Conservation (phyloP, 1,140 invertebrate genomes). For the Branchinecta lindahli region DNA sequence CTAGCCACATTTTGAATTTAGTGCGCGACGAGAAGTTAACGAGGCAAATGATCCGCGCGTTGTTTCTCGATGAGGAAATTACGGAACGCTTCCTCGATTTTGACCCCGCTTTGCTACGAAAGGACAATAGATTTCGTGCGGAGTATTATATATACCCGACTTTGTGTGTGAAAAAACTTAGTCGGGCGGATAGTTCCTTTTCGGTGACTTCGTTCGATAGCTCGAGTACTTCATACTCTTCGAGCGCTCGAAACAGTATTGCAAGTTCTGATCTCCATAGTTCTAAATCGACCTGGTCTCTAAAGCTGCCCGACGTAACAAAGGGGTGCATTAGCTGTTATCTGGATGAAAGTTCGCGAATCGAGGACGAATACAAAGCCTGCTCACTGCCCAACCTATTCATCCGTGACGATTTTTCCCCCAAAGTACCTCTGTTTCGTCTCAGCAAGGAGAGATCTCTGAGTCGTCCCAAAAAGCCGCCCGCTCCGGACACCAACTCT, state of each 20-base stretch:
- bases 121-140: background rate
- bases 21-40: conserved; percentile 39
- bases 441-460: background rate
- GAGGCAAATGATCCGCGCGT: background rate
- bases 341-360: background rate
- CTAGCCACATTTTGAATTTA: conserved; percentile 52
- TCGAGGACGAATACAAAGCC: background rate
- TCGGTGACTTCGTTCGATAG: background rate
- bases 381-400: background rate
- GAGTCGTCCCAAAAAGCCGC: background rate
- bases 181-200: background rate
- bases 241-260: background rate
- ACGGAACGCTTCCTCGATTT: background rate
- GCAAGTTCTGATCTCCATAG: background rate
- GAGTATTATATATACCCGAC: conserved; percentile 1
- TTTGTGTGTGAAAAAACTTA: background rate
- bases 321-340: background rate
- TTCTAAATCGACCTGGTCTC: background rate
- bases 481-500: background rate
- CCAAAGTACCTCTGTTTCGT: background rate
- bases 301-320: background rate
- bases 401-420: background rate
- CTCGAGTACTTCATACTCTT: background rate
- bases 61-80: background rate
- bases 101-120: background rate